A percentile compares a stretch with the other conserved stretches of the same genome.
These are phyloP conservation scores for Byasa hedistus DNA, from an alignment of 2,888 invertebrate species.

Conservation along the genomic window DNA sequence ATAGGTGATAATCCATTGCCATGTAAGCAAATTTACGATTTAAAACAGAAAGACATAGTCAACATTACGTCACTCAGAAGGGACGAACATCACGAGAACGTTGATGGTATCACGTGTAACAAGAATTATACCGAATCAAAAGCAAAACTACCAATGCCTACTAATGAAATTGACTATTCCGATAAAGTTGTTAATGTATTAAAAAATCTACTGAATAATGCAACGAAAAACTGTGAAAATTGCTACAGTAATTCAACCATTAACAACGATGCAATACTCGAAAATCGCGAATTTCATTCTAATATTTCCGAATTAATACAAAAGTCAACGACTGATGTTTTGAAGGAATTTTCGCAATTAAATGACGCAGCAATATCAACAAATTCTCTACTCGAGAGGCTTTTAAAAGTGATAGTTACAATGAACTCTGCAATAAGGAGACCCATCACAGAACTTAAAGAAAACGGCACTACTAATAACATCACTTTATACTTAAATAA, in stretches of 20 bases:
- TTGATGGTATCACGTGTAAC: slow-evolving; percentile 47
- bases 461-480: slow-evolving; percentile 38
- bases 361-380: background rate
- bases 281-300: background rate
- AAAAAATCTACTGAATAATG: slow-evolving; percentile 5
- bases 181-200: background rate
- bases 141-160: background rate
- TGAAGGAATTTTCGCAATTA: slow-evolving; percentile 5
- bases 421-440: background rate
- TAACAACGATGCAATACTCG: background rate
- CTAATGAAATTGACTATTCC: background rate
- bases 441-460: slow-evolving; percentile 12
- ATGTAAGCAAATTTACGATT: slow-evolving; percentile 49
- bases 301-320: slow-evolving; percentile 5
- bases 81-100: slow-evolving; percentile 44
- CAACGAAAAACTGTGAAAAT: background rate
- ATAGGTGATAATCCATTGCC: slow-evolving; percentile 62
- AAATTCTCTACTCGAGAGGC: slow-evolving; percentile 10
- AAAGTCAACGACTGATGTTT: background rate
- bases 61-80: slow-evolving; percentile 44
- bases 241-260: background rate
- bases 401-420: slow-evolving; percentile 3
- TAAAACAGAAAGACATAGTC: slow-evolving; percentile 36
- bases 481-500: slow-evolving; percentile 41
- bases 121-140: background rate